These are phyloP conservation scores for Eumacrocentrus americanus DNA, from an alignment of 2,888 invertebrate genomes.

Conservation along the genomic window DNA sequence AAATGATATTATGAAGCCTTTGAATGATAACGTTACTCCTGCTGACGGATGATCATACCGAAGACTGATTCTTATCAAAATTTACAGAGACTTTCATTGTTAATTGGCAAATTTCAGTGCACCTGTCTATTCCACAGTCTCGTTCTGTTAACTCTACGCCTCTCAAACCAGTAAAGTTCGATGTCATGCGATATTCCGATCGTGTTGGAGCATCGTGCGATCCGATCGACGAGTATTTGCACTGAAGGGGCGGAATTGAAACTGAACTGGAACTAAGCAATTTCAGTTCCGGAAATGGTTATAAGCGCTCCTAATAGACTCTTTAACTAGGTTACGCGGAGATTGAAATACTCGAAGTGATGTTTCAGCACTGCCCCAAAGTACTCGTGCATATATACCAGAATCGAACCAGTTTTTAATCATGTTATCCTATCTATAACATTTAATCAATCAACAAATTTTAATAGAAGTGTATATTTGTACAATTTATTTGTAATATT, in stretches of 20 bases:
- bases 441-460: too few relatives aligned
- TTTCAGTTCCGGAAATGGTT: slow-evolving; percentile 47
- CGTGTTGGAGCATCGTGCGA: not conserved
- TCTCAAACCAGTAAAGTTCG: not conserved
- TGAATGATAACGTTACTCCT: not conserved
- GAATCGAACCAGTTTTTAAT: too few relatives aligned
- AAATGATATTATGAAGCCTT: not conserved
- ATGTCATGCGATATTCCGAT: not conserved
- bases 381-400: too few relatives aligned
- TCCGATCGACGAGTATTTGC: not conserved
- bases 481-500: too few relatives aligned
- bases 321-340: slow-evolving; percentile 46
- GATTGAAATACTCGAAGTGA: slow-evolving; percentile 38
- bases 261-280: slow-evolving; percentile 45
- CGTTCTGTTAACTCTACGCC: not conserved
- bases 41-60: not conserved
- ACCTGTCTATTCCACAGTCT: not conserved
- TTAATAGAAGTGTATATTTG: too few relatives aligned
- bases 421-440: too few relatives aligned
- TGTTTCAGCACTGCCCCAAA: slow-evolving; percentile 16
- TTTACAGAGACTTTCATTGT: too few relatives aligned
- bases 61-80: too few relatives aligned
- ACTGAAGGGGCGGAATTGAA: slow-evolving; percentile 31
- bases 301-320: slow-evolving; percentile 45
- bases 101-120: not conserved